Evolutionary conservation across 2,888 invertebrate species (phyloP).

Genomic region (Halictus quadricinctus): DNA sequence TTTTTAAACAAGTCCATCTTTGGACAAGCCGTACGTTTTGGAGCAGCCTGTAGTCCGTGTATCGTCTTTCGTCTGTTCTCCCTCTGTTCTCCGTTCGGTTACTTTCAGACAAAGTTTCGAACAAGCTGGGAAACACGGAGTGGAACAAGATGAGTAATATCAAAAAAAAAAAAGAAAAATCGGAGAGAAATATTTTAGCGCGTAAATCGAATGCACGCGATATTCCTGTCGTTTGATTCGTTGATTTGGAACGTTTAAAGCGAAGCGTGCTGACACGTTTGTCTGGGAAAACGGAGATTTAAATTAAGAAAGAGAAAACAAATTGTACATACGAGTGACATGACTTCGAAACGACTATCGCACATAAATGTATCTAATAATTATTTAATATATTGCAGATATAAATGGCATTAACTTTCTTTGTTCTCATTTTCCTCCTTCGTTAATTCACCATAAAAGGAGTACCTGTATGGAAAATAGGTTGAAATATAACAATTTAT

Average conservation of each 20-base stretch:
- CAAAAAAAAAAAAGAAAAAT: constrained; percentile 18
- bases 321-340: constrained; percentile 75
- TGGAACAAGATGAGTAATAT: constrained; percentile 32
- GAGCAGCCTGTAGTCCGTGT: constrained; percentile 13
- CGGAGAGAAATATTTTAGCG: constrained; percentile 41
- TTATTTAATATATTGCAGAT: constrained; percentile 81
- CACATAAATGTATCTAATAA: constrained; percentile 79
- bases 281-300: constrained; percentile 40
- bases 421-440: constrained; percentile 18
- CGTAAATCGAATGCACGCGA: constrained; percentile 48
- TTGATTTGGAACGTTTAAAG: constrained; percentile 39
- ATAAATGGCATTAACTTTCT: constrained; percentile 68
- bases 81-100: constrained; percentile 35
- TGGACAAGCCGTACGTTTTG: not conserved
- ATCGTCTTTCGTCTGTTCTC: constrained; percentile 17
- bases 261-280: constrained; percentile 50
- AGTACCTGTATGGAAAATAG: not conserved
- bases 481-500: not conserved
- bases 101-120: constrained; percentile 4
- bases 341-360: constrained; percentile 76
- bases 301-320: constrained; percentile 41
- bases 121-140: constrained; percentile 6
- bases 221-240: constrained; percentile 45
- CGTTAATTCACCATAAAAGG: not conserved
- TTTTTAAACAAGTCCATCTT: not conserved